Evolutionary conservation across 2,888 invertebrate species (phyloP).

Genomic region (Barypeithes pellucidus): DNA sequence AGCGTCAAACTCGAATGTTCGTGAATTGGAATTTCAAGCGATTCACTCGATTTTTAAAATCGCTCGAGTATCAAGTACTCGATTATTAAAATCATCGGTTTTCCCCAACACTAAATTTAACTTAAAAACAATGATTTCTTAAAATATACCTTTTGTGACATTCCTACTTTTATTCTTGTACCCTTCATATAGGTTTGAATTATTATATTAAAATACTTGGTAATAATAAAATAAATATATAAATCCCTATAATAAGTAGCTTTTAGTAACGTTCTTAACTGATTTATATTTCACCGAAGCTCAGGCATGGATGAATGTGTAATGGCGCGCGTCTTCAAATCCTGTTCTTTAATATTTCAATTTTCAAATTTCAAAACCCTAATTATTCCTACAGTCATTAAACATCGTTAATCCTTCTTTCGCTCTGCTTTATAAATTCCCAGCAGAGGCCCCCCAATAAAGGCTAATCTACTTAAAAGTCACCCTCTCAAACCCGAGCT

Average conservation of each 20-base stretch:
- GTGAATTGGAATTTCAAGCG: too few relatives aligned
- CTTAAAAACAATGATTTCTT: too few relatives aligned
- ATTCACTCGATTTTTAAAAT: too few relatives aligned
- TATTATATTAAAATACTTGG: too few relatives aligned
- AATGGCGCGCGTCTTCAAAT: not conserved
- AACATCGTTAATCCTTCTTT: conserved; percentile 46
- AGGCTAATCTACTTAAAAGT: conserved; percentile 51
- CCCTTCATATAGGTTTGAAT: too few relatives aligned
- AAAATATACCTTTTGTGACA: too few relatives aligned
- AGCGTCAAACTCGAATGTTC: too few relatives aligned
- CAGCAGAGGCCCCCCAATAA: conserved; percentile 31
- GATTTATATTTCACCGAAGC: not conserved
- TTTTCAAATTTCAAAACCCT: conserved; percentile 35
- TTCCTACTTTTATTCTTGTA: too few relatives aligned
- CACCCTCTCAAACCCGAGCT: conserved; percentile 47
- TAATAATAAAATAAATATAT: not conserved
- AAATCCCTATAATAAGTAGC: not conserved
- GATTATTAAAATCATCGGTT: too few relatives aligned
- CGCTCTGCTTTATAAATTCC: conserved; percentile 31
- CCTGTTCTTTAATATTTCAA: conserved; percentile 19
- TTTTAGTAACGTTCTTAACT: not conserved
- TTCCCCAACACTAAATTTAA: too few relatives aligned
- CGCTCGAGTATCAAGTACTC: too few relatives aligned
- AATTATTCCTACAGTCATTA: conserved; percentile 43
- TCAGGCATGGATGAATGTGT: conserved; percentile 6